Evolutionary conservation across 1,140 invertebrate species (phyloP).

Genomic region (Maconellicoccus hirsutus): DNA sequence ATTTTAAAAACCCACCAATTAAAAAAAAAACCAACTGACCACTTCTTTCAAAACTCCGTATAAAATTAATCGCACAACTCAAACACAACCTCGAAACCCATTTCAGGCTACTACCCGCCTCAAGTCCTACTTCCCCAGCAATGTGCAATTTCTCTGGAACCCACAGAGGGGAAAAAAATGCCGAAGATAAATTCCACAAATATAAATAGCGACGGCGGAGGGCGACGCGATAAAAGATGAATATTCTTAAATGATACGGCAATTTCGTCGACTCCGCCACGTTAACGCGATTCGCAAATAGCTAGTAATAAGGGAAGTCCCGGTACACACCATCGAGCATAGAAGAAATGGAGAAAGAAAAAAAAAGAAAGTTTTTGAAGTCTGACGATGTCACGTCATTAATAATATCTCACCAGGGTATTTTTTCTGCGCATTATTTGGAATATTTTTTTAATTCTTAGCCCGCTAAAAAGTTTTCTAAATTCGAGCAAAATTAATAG

Average conservation of each 20-base stretch:
- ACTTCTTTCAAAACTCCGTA: no score
- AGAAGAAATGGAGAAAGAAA: not conserved
- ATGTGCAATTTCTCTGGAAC: no score
- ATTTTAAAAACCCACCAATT: no score
- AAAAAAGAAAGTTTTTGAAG: conserved; percentile 14
- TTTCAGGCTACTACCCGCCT: no score
- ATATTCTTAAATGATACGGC: conserved; percentile 12
- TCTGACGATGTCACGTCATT: conserved; percentile 20
- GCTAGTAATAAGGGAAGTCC: not conserved
- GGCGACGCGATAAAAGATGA: not conserved
- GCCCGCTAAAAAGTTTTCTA: not conserved
- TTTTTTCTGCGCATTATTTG: conserved; percentile 14
- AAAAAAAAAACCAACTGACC: no score
- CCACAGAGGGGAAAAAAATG: no score
- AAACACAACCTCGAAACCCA: no score
- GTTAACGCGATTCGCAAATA: not conserved
- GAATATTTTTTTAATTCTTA: conserved; percentile 3
- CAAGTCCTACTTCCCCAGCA: no score
- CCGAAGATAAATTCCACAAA: no score
- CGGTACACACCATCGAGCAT: not conserved
- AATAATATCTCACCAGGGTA: conserved; percentile 13
- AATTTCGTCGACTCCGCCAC: not conserved
- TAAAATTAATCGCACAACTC: no score
- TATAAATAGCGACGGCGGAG: no score
- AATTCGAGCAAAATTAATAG: not conserved